phyloP scores from a whole-genome alignment of 2,797 vertebrate genomes.

The Betta splendens region DNA sequence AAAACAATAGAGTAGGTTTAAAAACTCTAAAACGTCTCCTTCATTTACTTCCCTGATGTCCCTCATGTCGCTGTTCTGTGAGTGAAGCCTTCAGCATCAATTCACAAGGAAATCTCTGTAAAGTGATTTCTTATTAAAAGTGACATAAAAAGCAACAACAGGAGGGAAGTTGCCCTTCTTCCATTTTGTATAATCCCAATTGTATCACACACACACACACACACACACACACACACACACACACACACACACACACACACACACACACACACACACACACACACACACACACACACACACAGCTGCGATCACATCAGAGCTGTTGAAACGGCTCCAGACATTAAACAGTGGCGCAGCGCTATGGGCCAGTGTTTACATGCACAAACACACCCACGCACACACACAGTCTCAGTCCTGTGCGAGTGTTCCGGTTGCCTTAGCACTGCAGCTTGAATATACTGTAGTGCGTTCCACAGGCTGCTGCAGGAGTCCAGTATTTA shows the following conservation, averaged over 20 bases:
- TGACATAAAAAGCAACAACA: constrained; percentile 13
- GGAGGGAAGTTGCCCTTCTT: constrained; percentile 6
- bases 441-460: constrained; percentile 11
- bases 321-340: constrained; percentile 40
- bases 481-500: constrained; percentile 15
- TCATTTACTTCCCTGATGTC: background rate
- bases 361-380: constrained; percentile 39
- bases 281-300: no score
- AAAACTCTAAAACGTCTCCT: background rate
- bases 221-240: constrained; percentile 7
- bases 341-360: constrained; percentile 52
- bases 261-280: no score
- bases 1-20: constrained; percentile 3
- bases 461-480: constrained; percentile 17
- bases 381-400: constrained; percentile 32
- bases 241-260: constrained; percentile 8
- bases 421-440: constrained; percentile 9
- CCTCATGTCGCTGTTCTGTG: background rate
- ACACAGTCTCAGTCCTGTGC: constrained; percentile 35
- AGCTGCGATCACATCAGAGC: constrained; percentile 35
- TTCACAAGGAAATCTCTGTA: background rate
- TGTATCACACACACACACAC: constrained; percentile 5
- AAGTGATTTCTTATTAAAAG: constrained; percentile 16
- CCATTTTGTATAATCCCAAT: constrained; percentile 4
- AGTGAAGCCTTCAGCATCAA: constrained; percentile 6